A percentile compares a stretch with the other conserved stretches of the same genome.
Conservation (phyloP, 2,113 vertebrate species). For the Prolemur simus region DNA sequence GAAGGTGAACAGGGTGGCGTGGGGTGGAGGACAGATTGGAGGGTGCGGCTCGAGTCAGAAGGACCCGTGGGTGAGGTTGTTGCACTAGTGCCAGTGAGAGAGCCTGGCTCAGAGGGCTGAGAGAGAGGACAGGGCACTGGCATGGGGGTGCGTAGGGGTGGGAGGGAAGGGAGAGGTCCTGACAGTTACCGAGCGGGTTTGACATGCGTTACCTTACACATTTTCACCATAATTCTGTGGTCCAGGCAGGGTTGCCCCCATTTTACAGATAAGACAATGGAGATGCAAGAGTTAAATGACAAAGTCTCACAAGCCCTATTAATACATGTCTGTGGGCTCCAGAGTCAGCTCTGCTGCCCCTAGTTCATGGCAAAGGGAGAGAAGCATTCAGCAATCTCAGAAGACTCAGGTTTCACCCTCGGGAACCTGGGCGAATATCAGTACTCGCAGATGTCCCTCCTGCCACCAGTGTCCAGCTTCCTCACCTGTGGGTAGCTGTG, state of each 20-base stretch:
- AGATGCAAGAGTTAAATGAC: background rate
- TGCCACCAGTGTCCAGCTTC: background rate
- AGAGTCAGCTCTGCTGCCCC: background rate
- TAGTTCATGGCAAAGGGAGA: background rate
- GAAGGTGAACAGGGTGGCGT: background rate
- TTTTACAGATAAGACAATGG: background rate
- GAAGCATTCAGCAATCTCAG: background rate
- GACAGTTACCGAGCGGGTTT: fast-evolving
- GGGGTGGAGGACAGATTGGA: background rate
- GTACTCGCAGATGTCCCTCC: background rate
- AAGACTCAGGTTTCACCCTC: background rate
- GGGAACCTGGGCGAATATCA: no score
- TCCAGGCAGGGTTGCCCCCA: fast-evolving
- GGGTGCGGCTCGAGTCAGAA: background rate
- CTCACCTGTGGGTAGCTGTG: background rate
- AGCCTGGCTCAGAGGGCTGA: fast-evolving
- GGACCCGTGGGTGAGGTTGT: fast-evolving
- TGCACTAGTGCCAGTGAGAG: fast-evolving
- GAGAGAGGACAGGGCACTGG: background rate
- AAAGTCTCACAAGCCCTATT: background rate
- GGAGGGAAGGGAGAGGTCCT: background rate
- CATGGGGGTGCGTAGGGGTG: background rate
- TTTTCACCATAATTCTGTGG: background rate
- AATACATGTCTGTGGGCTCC: background rate
- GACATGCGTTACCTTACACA: background rate